These are phyloP conservation scores for Tetranychus urticae DNA, from an alignment of 1,140 invertebrate species.

Conservation along the genomic window DNA sequence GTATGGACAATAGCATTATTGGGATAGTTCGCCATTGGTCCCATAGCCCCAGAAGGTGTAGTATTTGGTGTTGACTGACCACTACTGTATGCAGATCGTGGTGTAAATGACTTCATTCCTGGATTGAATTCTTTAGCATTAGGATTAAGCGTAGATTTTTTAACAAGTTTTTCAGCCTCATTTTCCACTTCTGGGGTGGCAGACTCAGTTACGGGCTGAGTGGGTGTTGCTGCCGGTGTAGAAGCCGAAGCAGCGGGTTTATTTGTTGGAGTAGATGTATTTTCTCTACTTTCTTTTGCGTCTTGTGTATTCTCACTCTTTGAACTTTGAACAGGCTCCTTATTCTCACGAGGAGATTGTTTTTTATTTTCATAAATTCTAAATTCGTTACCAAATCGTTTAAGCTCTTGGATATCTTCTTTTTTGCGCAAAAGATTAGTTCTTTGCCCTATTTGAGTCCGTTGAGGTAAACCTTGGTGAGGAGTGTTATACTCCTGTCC, in stretches of 20 bases:
- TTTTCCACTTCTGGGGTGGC: not conserved
- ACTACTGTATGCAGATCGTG: conserved; percentile 16
- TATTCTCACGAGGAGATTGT: no score
- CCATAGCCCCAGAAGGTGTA: not conserved
- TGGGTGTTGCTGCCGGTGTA: not conserved
- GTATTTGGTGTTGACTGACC: conserved; percentile 2
- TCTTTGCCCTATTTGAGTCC: not conserved
- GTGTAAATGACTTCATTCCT: conserved; percentile 55
- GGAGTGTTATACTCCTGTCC: not conserved
- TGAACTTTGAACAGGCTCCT: not conserved
- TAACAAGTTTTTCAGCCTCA: conserved; percentile 19
- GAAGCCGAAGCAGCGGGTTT: not conserved
- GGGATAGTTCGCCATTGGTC: not conserved
- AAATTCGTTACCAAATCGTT: not conserved
- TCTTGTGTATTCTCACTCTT: not conserved
- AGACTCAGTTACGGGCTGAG: not conserved
- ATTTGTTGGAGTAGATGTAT: not conserved
- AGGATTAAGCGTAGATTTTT: conserved; percentile 58
- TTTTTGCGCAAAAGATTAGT: no score
- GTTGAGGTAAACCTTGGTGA: not conserved
- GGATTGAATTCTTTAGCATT: conserved; percentile 68
- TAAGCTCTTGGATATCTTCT: not conserved
- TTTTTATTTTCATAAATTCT: not conserved
- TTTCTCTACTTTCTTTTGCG: not conserved
- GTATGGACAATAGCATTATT: not conserved